Evolutionary conservation across 2,888 invertebrate species (phyloP).

Genomic region (Megastigmus dorsalis): DNA sequence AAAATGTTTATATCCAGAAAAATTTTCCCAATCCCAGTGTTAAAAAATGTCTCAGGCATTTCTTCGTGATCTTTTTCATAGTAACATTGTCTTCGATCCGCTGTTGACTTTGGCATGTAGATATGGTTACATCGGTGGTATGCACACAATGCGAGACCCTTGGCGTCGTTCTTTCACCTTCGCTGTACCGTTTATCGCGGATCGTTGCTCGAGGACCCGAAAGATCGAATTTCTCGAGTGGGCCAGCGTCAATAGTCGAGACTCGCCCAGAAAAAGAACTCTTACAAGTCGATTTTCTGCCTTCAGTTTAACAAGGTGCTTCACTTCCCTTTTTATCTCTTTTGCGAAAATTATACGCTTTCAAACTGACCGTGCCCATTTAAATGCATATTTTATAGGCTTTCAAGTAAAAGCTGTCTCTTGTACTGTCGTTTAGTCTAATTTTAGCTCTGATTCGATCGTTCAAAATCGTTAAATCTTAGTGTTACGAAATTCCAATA

Average conservation of each 20-base stretch:
- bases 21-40: too few species aligned
- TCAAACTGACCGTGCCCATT: too few species aligned
- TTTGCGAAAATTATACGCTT: background rate
- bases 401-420: too few species aligned
- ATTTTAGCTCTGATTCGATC: too few species aligned
- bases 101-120: constrained; percentile 11
- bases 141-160: background rate
- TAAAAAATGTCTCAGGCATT: too few species aligned
- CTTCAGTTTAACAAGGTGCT: background rate
- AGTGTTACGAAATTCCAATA: too few species aligned
- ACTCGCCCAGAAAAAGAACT: background rate
- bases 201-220: constrained; percentile 5
- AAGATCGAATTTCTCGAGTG: constrained; percentile 21
- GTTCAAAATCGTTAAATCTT: too few species aligned
- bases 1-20: too few species aligned
- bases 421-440: too few species aligned
- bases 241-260: constrained; percentile 4
- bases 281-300: background rate
- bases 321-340: background rate
- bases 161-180: background rate
- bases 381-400: too few species aligned
- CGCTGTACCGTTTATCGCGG: constrained; percentile 10
- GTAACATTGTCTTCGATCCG: background rate
- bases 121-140: background rate
- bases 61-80: background rate